phyloP scores from a whole-genome alignment of 64 coral and sea anemone species.

The Platygyra sinensis region DNA sequence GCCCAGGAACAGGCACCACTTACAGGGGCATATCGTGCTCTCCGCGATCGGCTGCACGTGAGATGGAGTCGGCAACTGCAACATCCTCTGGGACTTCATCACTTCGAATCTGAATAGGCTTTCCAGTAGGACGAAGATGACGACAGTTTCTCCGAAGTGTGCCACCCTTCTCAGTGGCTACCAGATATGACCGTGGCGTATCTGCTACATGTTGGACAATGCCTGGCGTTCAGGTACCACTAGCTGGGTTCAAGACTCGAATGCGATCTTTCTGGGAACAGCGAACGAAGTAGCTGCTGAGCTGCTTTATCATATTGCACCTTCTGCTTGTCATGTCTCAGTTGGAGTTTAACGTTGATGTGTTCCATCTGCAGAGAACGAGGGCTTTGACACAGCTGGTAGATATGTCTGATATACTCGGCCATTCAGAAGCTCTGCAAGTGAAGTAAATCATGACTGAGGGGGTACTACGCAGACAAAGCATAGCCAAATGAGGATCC shows the following conservation, averaged over 20 bases:
- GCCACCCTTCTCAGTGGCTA: no score
- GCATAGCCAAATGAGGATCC: no score
- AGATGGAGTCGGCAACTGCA: neutral
- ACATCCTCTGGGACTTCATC: neutral
- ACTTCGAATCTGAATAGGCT: no score
- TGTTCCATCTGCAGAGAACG: constrained; percentile 3
- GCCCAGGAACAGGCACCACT: neutral
- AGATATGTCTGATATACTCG: constrained; percentile 43
- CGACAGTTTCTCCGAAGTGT: no score
- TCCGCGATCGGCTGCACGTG: neutral
- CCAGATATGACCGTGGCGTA: no score
- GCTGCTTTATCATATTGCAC: constrained; percentile 17
- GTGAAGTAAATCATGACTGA: constrained; percentile 44
- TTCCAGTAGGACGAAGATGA: no score
- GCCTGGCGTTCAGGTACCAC: neutral
- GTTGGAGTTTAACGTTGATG: neutral
- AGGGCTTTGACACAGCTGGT: neutral
- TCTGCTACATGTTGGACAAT: no score
- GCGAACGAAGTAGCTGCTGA: neutral
- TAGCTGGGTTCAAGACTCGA: no score
- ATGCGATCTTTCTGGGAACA: no score
- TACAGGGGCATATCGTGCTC: neutral
- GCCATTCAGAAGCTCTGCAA: constrained; percentile 54
- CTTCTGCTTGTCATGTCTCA: constrained; percentile 38
- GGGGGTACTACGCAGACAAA: constrained; percentile 46